Evolutionary conservation across 2,888 invertebrate genomes (phyloP), one percentile per base, ranked within the genome.

Genomic region (Meiosimyza platycephala): DNA sequence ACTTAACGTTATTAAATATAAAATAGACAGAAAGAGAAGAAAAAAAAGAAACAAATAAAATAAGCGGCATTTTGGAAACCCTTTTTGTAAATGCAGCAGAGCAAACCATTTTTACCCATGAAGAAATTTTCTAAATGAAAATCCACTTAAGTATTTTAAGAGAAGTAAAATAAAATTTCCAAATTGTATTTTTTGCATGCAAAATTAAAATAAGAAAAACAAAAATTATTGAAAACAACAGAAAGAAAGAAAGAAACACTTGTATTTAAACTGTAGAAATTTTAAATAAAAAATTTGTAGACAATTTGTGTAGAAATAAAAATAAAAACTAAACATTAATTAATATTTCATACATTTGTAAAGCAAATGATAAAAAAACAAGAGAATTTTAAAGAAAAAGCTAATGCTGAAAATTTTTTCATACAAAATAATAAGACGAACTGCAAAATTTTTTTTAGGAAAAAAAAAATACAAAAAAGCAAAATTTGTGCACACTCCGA

Each of bases 221-320:
- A 22, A 54, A 55, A 54, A 22, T 12, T 60, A 59, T 9, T 40
- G 9, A 40, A 40, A 1, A 40, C 9, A 13, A 57, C 57, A 59
- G 18, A 16, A n/a, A n/a, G 22, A 59, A 60, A 22, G 6, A 60
- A 16, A 33, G 40, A 16, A 60, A 60, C 22, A 59, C 28, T 28
- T 60, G 60, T 60, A 60, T 60, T 22, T 60, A 60, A 60, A 60
- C 57, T 68, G 68, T 68, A 68, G 68, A 68, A 68, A 68, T 68
- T 68, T 68, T 68, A 59, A 68, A 68, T 57, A 59, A 57, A 68
- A 40, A 22, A 66, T n/a, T 54, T 59, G 68, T 68, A 68, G 68
- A 68, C 68, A 55, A 48, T 67, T 67, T 68, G 67, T 55, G 68
- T 59, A 68, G 68, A 68, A 28, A 52, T n/a, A 22, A 51, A 33